phyloP scores from a whole-genome alignment of 2,888 invertebrate genomes.

The Drosophila nr. medialis region DNA sequence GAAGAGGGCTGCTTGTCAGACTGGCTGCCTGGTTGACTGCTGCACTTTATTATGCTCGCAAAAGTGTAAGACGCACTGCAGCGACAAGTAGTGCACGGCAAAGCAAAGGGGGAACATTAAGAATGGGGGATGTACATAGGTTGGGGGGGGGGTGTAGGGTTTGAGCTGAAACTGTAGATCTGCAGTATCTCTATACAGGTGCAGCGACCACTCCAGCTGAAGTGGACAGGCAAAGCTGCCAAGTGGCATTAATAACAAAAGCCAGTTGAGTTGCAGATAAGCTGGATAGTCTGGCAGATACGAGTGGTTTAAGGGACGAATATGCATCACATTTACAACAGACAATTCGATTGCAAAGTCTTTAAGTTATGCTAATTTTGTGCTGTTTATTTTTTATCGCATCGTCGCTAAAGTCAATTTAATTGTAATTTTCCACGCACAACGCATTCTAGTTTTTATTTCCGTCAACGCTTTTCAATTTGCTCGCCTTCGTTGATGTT shows the following conservation, averaged over 20 bases:
- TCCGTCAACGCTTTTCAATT: conserved; percentile 68
- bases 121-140: no score
- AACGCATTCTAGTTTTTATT: conserved; percentile 67
- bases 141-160: neutral
- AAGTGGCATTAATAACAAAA: conserved; percentile 75
- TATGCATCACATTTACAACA: conserved; percentile 22
- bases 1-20: conserved; percentile 31
- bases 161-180: conserved; percentile 1
- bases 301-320: conserved; percentile 31
- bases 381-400: conserved; percentile 67
- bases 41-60: conserved; percentile 69
- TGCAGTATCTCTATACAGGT: conserved; percentile 44
- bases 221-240: conserved; percentile 63
- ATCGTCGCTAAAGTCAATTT: conserved; percentile 75
- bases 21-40: conserved; percentile 42
- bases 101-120: neutral
- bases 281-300: conserved; percentile 22
- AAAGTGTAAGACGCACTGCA: conserved; percentile 50
- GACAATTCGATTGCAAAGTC: conserved; percentile 53
- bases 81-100: conserved; percentile 12
- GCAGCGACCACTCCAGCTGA: conserved; percentile 59
- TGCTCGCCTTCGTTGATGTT: conserved; percentile 28
- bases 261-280: conserved; percentile 40
- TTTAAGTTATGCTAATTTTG: conserved; percentile 82
- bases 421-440: conserved; percentile 79